Evolutionary conservation across 2,888 invertebrate genomes (phyloP), one percentile per base, ranked within the genome.

Genomic region (Stictocephala bisonia): DNA sequence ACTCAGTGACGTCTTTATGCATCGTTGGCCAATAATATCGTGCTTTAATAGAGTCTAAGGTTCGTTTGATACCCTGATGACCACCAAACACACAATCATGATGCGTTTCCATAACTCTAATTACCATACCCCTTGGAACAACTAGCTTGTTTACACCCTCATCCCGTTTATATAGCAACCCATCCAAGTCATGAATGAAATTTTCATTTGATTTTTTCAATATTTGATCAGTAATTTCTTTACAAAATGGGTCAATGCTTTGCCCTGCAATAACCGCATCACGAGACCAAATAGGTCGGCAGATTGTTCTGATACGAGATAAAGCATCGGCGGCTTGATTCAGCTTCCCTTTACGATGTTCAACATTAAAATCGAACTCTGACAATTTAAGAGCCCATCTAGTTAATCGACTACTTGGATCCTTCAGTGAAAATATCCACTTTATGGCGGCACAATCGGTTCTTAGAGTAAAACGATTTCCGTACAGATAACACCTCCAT

Each of bases 21-120:
- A 83, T 81, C 6, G 75, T 78, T 18, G 72, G 70, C 82, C 82
- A 82, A 71, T 79, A 77, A 71, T 78, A 82, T 18, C 77, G 72
- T 71, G 77, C 56, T 78, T 74, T 56, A 11, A 82, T 75, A 15
- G 71, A 72, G 9, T 71, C 72, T 4, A 75, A 71, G 0, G 81
- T 82, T 69, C 79, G 78, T 11, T 80, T 75, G 15, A 78, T 70
- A 20, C 81, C 80, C 24, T 74, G 78, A 74, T 82, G 82, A 9
- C 80, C 79, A 18, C 77, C 74, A 9, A 77, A 68, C 2, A 76
- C 74, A 27, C 75, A 56, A 35, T 76, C 74, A 73, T 81, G 81
- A 50, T 76, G 76, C 26, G 76, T 66, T 22, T 73, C 27, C 1
- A 80, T 11, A 0, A 72, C 27, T 51, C 24, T 51, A 20, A 24